Evolutionary conservation across 1,140 invertebrate genomes (phyloP).

Genomic region (Batillaria attramentaria): DNA sequence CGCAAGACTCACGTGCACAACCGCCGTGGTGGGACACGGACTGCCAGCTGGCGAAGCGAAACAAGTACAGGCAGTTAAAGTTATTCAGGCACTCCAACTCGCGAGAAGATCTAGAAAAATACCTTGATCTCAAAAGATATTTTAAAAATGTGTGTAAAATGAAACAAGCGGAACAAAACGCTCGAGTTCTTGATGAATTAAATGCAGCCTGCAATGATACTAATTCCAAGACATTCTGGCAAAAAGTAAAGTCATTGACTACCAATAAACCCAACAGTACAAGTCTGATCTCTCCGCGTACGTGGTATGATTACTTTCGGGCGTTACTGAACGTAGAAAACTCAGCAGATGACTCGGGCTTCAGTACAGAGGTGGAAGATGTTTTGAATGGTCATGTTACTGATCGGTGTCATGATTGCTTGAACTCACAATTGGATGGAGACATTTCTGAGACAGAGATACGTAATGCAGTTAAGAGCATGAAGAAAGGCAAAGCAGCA

Average conservation of each 20-base stretch:
- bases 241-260: constrained; percentile 3
- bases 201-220: constrained; percentile 6
- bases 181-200: not conserved
- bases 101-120: too few relatives aligned
- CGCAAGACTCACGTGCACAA: too few relatives aligned
- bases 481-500: not conserved
- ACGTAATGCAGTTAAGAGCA: not conserved
- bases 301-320: not conserved
- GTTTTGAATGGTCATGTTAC: not conserved
- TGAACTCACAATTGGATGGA: not conserved
- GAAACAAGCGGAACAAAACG: too few relatives aligned
- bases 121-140: too few relatives aligned
- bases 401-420: not conserved
- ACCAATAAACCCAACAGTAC: not conserved
- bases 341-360: not conserved
- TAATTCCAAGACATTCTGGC: not conserved
- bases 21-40: too few relatives aligned
- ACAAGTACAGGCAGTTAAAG: too few relatives aligned
- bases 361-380: not conserved
- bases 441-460: not conserved
- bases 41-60: too few relatives aligned
- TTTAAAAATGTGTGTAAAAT: too few relatives aligned
- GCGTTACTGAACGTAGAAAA: not conserved
- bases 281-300: not conserved
- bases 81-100: too few relatives aligned